These are phyloP conservation scores for Falco concolor DNA, from an alignment of 2,797 vertebrate genomes.

Conservation along the genomic window DNA sequence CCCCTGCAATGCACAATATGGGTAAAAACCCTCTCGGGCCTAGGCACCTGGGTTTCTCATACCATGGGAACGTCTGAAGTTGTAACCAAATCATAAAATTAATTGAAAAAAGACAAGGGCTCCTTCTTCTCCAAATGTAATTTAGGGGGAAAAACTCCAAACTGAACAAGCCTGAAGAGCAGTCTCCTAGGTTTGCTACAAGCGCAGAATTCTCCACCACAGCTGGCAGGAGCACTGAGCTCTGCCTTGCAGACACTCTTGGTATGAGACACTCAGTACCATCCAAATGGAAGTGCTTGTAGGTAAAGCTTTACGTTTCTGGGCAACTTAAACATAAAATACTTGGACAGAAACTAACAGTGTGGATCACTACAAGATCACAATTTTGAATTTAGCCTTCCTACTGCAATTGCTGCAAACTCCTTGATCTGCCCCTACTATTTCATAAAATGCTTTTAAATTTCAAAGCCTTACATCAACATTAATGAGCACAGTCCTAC, in stretches of 20 bases:
- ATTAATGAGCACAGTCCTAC: fast-evolving
- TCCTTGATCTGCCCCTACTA: not conserved
- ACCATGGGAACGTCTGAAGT: not conserved
- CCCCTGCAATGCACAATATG: not conserved
- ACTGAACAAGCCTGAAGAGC: not conserved
- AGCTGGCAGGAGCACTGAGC: not conserved
- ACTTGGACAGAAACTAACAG: fast-evolving
- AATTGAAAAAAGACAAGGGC: not conserved
- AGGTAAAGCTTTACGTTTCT: not conserved
- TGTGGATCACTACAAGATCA: not conserved
- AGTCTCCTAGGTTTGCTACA: not conserved
- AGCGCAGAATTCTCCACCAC: not conserved
- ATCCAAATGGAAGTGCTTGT: not conserved
- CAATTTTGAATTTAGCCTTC: not conserved
- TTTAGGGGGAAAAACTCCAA: not conserved
- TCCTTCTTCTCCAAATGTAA: not conserved
- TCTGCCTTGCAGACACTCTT: not conserved
- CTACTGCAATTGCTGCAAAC: not conserved
- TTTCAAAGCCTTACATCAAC: not conserved
- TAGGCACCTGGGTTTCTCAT: not conserved
- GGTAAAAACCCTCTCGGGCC: not conserved
- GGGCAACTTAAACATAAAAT: not conserved
- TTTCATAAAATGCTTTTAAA: not conserved
- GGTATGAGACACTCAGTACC: not conserved
- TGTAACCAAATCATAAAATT: not conserved